These are phyloP conservation scores for Phoronis australis DNA, from an alignment of 2,888 invertebrate species.

Conservation along the genomic window DNA sequence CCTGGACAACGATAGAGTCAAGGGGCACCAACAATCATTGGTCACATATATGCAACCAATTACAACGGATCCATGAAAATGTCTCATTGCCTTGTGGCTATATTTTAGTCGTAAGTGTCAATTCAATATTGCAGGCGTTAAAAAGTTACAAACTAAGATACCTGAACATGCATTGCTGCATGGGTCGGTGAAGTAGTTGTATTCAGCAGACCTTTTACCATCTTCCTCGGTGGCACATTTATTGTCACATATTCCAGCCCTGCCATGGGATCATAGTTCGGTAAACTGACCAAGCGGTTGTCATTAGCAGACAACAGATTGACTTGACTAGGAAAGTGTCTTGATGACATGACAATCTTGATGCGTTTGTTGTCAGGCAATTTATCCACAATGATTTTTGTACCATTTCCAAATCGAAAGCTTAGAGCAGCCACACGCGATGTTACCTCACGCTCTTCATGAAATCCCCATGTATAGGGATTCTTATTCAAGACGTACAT, in stretches of 20 bases:
- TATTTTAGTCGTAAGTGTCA: no score
- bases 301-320: no score
- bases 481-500: conserved; percentile 17
- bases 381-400: conserved; percentile 15
- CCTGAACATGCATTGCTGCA: not conserved
- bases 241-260: conserved; percentile 10
- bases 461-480: conserved; percentile 23
- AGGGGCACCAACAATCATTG: no score
- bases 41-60: no score
- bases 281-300: conserved; percentile 16
- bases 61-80: no score
- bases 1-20: no score
- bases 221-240: conserved; percentile 6
- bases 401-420: conserved; percentile 23
- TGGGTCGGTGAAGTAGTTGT: conserved; percentile 6
- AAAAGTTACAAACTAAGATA: not conserved
- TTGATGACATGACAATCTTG: no score
- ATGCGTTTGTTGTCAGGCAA: conserved; percentile 14
- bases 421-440: conserved; percentile 21
- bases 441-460: conserved; percentile 6
- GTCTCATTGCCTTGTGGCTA: no score
- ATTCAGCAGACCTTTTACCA: conserved; percentile 12
- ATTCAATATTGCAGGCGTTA: not conserved
- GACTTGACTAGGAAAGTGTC: no score
- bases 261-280: conserved; percentile 20